These are phyloP conservation scores for Meloidogyne exigua DNA, from an alignment of 1,140 invertebrate species.

Conservation along the genomic window DNA sequence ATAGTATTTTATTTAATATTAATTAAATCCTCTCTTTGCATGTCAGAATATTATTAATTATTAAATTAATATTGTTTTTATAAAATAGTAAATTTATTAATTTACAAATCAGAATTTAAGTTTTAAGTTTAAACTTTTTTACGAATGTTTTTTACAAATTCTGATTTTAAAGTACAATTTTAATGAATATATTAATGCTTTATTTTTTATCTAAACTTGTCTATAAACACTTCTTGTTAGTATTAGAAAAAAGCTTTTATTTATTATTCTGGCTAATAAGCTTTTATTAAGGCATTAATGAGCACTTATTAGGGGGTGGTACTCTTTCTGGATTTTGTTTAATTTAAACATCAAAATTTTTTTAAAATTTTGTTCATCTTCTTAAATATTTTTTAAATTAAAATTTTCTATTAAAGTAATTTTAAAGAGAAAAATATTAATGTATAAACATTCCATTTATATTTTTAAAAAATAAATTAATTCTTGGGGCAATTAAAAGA, in stretches of 20 bases:
- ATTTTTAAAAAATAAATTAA: no score
- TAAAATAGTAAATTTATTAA: no score
- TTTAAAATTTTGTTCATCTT: background rate
- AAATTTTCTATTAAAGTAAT: no score
- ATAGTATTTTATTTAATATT: background rate
- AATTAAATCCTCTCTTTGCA: background rate
- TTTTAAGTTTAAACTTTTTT: background rate
- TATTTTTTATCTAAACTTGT: background rate
- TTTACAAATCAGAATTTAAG: background rate
- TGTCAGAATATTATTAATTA: background rate
- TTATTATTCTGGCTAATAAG: constrained; percentile 2
- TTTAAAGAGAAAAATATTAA: no score
- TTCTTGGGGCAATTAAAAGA: no score
- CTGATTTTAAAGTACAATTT: background rate
- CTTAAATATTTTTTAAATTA: no score
- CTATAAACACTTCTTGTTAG: background rate
- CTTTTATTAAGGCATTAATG: background rate
- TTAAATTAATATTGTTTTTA: no score
- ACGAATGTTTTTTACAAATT: background rate
- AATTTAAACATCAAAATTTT: background rate
- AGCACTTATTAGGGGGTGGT: background rate
- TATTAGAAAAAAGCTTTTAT: background rate
- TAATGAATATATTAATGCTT: background rate
- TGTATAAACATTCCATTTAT: no score
- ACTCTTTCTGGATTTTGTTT: background rate